Percentiles rank a stretch among this genome's conserved stretches.
phyloP scores from a whole-genome alignment of 2,113 vertebrate species.

The Vidua chalybeata region DNA sequence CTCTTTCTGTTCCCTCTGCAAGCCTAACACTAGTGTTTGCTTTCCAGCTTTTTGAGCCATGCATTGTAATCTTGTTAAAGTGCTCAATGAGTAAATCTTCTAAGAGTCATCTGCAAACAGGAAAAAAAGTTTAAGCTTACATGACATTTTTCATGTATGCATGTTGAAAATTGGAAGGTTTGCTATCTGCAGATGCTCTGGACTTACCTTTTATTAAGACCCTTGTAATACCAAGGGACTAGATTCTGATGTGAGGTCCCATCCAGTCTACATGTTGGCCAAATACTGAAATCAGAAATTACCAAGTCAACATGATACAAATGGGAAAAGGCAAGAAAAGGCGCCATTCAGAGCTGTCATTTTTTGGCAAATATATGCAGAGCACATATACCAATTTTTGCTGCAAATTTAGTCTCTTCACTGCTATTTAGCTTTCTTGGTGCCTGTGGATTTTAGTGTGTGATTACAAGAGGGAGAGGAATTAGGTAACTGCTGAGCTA shows the following conservation, averaged over 20 bases:
- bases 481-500: neutral
- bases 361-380: neutral
- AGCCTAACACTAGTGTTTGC: neutral
- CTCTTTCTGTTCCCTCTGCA: neutral
- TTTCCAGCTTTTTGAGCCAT: neutral
- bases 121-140: neutral
- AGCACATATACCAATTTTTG: neutral
- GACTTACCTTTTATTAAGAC: neutral
- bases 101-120: neutral
- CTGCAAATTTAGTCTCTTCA: neutral
- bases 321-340: neutral
- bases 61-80: neutral
- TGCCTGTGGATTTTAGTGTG: neutral
- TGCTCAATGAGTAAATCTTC: neutral
- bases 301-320: neutral
- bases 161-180: neutral
- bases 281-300: neutral
- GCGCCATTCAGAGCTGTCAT: neutral
- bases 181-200: neutral
- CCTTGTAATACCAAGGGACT: neutral
- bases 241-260: neutral
- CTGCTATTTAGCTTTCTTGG: neutral
- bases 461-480: neutral
- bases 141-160: neutral
- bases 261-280: accelerated